Percentiles rank a stretch among this genome's conserved stretches.
Evolutionary conservation across 1,140 invertebrate genomes (phyloP).

Genomic region (Pseudomyrmex dendroicus): DNA sequence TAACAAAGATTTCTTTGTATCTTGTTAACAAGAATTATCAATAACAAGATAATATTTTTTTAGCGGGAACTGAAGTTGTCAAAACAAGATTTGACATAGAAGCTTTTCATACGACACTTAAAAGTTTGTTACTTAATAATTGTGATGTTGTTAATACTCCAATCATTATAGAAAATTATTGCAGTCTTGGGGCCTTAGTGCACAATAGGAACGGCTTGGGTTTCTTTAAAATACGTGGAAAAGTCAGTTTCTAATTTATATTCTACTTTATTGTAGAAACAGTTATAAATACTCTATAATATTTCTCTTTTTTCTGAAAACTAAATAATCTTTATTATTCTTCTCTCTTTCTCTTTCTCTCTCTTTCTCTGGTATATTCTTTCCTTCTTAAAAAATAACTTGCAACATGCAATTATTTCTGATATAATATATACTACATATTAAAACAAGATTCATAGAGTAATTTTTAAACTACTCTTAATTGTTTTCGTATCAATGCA

Average conservation of each 20-base stretch:
- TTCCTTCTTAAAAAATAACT: too few species aligned
- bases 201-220: constrained; percentile 93
- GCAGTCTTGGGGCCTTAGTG: constrained; percentile 91
- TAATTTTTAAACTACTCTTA: too few species aligned
- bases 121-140: constrained; percentile 70
- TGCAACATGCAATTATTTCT: too few species aligned
- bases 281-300: background rate
- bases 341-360: background rate
- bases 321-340: constrained; percentile 12
- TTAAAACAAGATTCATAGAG: too few species aligned
- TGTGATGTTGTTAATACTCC: constrained; percentile 85
- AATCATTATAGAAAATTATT: constrained; percentile 92
- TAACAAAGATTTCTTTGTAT: background rate
- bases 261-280: background rate
- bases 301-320: background rate
- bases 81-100: constrained; percentile 87
- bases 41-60: background rate
- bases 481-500: too few species aligned
- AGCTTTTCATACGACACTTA: constrained; percentile 84
- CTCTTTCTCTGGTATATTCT: too few species aligned
- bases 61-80: constrained; percentile 77
- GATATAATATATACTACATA: too few species aligned
- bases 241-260: constrained; percentile 91
- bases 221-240: constrained; percentile 94
- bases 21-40: background rate